These are phyloP conservation scores for Pteronura brasiliensis DNA, from an alignment of 2,113 vertebrate genomes.

Conservation along the genomic window DNA sequence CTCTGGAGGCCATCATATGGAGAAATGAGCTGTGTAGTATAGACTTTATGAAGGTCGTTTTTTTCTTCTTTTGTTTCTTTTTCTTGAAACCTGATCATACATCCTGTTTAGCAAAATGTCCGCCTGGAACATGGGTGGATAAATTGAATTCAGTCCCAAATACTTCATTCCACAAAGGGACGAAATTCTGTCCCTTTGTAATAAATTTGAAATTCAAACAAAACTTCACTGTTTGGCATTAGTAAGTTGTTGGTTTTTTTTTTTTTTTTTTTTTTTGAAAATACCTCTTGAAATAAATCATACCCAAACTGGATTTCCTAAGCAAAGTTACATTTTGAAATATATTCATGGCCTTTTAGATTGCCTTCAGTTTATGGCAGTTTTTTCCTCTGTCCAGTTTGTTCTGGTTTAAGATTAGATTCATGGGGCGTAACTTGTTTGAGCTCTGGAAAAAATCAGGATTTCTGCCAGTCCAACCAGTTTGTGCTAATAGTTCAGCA, in stretches of 20 bases:
- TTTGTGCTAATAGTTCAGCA: conserved; percentile 48
- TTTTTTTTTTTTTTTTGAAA: conserved; percentile 43
- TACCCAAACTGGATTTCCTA: neutral
- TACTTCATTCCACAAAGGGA: neutral
- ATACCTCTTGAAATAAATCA: neutral
- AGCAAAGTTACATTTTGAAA: neutral
- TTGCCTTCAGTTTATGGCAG: neutral
- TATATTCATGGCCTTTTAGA: neutral
- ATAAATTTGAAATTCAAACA: conserved; percentile 22
- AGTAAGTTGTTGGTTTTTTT: neutral
- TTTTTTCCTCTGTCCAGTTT: neutral
- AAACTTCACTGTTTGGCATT: neutral
- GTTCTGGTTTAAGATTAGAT: neutral
- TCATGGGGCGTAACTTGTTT: neutral
- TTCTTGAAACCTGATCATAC: neutral
- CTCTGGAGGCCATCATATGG: neutral
- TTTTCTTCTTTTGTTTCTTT: conserved; percentile 12
- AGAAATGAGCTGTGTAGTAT: neutral
- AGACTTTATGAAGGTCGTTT: neutral
- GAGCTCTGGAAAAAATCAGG: neutral
- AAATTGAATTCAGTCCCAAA: neutral
- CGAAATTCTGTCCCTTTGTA: neutral
- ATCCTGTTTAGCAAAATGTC: neutral
- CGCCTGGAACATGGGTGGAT: neutral
- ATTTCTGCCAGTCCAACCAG: neutral